Percentiles rank a stretch among this genome's conserved stretches.
These are phyloP conservation scores for Junco hyemalis DNA, from an alignment of 2,113 vertebrate genomes.

Conservation along the genomic window DNA sequence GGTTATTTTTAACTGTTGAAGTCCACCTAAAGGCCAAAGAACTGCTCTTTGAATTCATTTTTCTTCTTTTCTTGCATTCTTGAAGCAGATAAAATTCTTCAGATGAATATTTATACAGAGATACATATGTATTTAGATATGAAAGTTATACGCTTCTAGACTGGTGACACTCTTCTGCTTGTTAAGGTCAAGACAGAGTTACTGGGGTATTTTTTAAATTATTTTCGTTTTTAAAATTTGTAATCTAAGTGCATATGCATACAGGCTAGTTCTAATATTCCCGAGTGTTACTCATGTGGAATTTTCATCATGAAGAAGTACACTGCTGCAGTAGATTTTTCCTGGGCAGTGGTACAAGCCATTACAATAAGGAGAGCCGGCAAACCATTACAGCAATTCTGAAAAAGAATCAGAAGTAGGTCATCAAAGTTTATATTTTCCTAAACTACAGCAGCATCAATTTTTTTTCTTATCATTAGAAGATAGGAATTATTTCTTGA, in stretches of 20 bases:
- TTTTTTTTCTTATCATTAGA: background rate
- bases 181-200: background rate
- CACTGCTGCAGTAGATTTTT: background rate
- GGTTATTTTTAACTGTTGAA: background rate
- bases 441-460: background rate
- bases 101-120: background rate
- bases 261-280: background rate
- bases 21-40: background rate
- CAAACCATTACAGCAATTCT: background rate
- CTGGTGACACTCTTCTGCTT: background rate
- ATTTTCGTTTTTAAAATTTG: background rate
- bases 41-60: background rate
- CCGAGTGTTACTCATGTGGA: background rate
- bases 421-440: background rate
- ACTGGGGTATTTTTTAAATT: rapidly evolving
- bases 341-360: background rate
- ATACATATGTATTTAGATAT: background rate
- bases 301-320: background rate
- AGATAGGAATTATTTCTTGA: background rate
- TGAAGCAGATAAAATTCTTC: background rate
- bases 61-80: background rate
- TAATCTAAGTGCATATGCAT: background rate
- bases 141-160: background rate
- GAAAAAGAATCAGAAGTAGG: background rate
- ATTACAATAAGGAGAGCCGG: background rate